Conservation (phyloP, 1,140 invertebrate genomes). For the Telenomus remus region DNA sequence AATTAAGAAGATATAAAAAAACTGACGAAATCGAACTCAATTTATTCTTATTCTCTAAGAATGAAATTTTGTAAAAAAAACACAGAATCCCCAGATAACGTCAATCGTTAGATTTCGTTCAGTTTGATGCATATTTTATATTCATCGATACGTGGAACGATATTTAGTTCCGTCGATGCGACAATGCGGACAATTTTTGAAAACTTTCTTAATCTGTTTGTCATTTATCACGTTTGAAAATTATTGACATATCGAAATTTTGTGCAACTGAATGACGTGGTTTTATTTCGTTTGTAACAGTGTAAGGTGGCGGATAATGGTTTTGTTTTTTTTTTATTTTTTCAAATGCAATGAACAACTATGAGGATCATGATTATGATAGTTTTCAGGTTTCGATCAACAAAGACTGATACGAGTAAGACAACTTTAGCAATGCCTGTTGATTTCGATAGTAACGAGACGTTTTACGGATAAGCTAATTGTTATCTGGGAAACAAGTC, state of each 20-base stretch:
- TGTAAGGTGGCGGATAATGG: neutral
- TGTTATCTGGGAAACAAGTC: constrained; percentile 37
- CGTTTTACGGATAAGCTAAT: constrained; percentile 40
- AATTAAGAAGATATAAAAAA: constrained; percentile 32
- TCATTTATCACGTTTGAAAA: neutral
- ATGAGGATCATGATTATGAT: constrained; percentile 20
- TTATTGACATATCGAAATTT: constrained; percentile 41
- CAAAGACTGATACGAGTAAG: constrained; percentile 55
- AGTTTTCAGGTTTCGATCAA: constrained; percentile 39
- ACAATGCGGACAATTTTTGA: no score
- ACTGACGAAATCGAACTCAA: constrained; percentile 14
- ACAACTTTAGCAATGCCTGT: constrained; percentile 36
- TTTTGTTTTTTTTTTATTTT: constrained; percentile 26
- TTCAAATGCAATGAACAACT: constrained; percentile 3
- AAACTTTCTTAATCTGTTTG: neutral
- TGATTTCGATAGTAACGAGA: constrained; percentile 18
- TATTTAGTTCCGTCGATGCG: no score
- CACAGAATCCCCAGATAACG: constrained; percentile 49
- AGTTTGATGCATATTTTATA: constrained; percentile 1
- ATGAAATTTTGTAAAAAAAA: constrained; percentile 22
- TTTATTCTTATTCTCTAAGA: constrained; percentile 13
- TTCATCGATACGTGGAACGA: neutral
- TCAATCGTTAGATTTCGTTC: constrained; percentile 12
- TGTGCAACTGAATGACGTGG: neutral
- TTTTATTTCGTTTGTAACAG: no score